phyloP scores from a whole-genome alignment of 1,140 invertebrate genomes.

The Probaryconus sp. region DNA sequence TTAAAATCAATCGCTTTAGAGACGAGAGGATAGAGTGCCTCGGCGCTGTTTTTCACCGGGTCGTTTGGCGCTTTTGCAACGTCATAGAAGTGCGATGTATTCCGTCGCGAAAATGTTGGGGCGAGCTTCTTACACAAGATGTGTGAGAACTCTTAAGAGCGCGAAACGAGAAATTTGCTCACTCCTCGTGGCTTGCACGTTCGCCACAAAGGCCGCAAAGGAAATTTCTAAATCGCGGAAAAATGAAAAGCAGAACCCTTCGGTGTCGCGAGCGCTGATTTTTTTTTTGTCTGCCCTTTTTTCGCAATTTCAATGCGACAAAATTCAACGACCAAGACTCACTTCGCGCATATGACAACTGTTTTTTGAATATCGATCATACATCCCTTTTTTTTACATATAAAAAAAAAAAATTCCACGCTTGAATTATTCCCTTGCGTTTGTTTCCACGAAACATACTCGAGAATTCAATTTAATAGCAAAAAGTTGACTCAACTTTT shows the following conservation, averaged over 20 bases:
- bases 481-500: too few relatives aligned
- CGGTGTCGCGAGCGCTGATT: constrained; percentile 10
- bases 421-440: too few relatives aligned
- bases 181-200: not conserved
- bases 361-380: too few relatives aligned
- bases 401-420: too few relatives aligned
- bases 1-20: constrained; percentile 64
- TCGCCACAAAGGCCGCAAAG: constrained; percentile 10
- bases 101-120: constrained; percentile 7
- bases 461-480: too few relatives aligned
- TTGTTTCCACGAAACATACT: too few relatives aligned
- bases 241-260: constrained; percentile 4
- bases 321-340: too few relatives aligned
- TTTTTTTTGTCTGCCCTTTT: too few relatives aligned
- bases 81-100: constrained; percentile 11
- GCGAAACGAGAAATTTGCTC: constrained; percentile 45
- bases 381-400: too few relatives aligned
- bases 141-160: constrained; percentile 29
- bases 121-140: constrained; percentile 22
- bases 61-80: constrained; percentile 7
- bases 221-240: constrained; percentile 30
- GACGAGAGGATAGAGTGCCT: constrained; percentile 4
- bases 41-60: not conserved
- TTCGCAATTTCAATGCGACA: too few relatives aligned
- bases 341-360: too few relatives aligned